phyloP scores from a whole-genome alignment of 2,888 invertebrate genomes.

The Pyrocoelia pectoralis region DNA sequence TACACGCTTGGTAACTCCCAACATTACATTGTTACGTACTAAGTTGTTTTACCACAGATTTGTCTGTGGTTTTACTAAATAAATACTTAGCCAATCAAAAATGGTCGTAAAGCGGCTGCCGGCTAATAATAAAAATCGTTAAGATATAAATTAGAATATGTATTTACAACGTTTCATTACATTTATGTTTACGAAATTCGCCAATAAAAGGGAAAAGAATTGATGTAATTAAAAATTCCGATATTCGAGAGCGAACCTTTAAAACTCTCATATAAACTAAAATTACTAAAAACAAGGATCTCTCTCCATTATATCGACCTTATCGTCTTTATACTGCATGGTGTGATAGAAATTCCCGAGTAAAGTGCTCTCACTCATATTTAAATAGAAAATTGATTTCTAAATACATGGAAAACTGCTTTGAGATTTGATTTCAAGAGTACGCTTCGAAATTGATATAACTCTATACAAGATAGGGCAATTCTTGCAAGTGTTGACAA shows the following conservation, averaged over 20 bases:
- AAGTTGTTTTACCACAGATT: too few relatives aligned
- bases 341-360: neutral
- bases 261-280: neutral
- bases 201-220: neutral
- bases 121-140: too few relatives aligned
- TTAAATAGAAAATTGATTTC: neutral
- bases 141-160: too few relatives aligned
- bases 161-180: neutral
- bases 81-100: too few relatives aligned
- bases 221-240: neutral
- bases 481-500: too few relatives aligned
- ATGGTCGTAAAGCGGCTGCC: too few relatives aligned
- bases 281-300: neutral
- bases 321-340: neutral
- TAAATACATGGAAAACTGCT: conserved; percentile 11
- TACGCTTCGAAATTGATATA: neutral
- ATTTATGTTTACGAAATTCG: neutral
- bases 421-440: conserved; percentile 10
- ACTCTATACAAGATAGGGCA: neutral
- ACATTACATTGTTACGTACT: too few relatives aligned
- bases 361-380: neutral
- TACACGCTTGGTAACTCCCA: too few relatives aligned
- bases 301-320: too few relatives aligned
- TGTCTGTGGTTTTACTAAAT: too few relatives aligned
- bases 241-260: neutral